Evolutionary conservation across 2,888 invertebrate genomes (phyloP), one percentile per base, ranked within the genome.

Genomic region (Biston betularia): DNA sequence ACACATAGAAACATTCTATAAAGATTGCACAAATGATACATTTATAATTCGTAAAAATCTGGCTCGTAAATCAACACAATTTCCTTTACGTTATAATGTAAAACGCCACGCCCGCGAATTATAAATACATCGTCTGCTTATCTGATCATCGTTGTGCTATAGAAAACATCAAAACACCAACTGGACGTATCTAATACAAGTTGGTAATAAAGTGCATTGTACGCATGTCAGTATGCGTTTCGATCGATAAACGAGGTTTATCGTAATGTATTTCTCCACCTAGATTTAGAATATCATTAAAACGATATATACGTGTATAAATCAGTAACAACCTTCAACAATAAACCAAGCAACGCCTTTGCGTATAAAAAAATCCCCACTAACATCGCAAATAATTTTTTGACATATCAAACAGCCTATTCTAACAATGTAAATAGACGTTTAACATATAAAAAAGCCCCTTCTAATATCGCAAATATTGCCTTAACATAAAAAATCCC

Each of bases 1-100:
- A 44, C n/a, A 60, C 8, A 53, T 38, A 53, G 38, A 53, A 53
- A 52, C 35, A 52, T 33, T 33, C 14, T 15, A 12, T 35, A 12
- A 10, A 6, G 35, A 11, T 5, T 34, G 35, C 34, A 8, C 50
- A 50, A n/a, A 50, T 6, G 50, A 50, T 34, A n/a, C 2, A 50
- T 24, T 24, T 2, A 2, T 2, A 24, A 24, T 24, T 24, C 24
- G 24, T 3, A 3, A 3, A 24, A 24, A 24, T 3, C 24, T 24
- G 15, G 0, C 9, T n/a, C 9, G 8, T 15, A 1, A 8, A 0
- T 15, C 8, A 46, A 14, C 9, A 45, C 0, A 14, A 14, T 45
- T 7, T n/a, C n/a, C n/a, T n/a, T 45, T 14, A n/a, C 45, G n/a
- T 45, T 12, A 7, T 46, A 4, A 4, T 46, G 2, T 11, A 9